Evolutionary conservation across 2,888 invertebrate genomes (phyloP).

Genomic region (Folsomia manolachei): DNA sequence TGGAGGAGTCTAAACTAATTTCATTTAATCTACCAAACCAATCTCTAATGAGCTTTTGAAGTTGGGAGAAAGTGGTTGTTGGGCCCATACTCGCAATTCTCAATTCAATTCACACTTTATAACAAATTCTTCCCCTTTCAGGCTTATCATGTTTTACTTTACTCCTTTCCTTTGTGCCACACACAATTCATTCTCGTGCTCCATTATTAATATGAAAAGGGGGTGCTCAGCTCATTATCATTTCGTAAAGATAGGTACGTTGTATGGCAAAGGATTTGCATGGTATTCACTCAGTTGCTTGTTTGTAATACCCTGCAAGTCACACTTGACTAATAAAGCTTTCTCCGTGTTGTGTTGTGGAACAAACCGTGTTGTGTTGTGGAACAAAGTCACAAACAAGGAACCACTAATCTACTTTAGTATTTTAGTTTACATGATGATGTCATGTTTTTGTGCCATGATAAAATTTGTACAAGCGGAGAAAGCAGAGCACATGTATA

Average conservation of each 20-base stretch:
- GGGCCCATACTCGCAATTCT: neutral
- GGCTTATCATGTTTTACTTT: conserved; percentile 1
- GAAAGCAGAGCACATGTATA: too few relatives aligned
- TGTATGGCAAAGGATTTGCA: too few relatives aligned
- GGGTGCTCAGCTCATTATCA: conserved; percentile 6
- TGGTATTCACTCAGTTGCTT: too few relatives aligned
- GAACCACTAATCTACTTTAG: neutral
- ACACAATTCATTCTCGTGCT: neutral
- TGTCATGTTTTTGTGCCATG: neutral
- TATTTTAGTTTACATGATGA: neutral
- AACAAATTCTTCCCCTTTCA: neutral
- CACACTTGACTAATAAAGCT: neutral
- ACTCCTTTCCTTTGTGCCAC: neutral
- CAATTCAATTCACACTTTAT: conserved; percentile 11
- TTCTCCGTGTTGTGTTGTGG: neutral
- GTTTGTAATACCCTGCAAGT: too few relatives aligned
- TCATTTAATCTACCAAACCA: conserved; percentile 25
- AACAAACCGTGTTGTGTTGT: neutral
- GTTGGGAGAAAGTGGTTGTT: neutral
- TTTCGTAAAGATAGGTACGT: neutral
- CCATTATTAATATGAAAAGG: neutral
- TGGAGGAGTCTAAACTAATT: conserved; percentile 24
- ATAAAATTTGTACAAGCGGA: neutral
- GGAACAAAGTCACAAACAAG: neutral
- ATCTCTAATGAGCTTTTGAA: conserved; percentile 29